Evolutionary conservation across 1,140 invertebrate genomes (phyloP).

Genomic region (Chrysopa pallens): DNA sequence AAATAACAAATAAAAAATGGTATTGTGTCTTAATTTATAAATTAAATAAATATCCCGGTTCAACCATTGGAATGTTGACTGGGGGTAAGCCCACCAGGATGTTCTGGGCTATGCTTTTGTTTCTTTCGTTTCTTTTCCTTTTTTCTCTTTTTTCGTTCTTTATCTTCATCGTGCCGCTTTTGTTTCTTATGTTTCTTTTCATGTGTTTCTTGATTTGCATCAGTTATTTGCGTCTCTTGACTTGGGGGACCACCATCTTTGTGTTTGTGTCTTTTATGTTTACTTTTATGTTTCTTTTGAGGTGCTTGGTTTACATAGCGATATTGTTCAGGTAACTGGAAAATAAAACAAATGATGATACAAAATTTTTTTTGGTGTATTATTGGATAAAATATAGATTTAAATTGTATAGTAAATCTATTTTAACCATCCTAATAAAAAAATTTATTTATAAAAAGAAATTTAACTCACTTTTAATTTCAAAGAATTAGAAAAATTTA

Average conservation of each 20-base stretch:
- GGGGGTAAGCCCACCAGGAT: slow-evolving; percentile 48
- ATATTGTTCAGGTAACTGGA: slow-evolving; percentile 86
- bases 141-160: slow-evolving; percentile 84
- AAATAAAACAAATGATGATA: too few relatives aligned
- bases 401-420: too few relatives aligned
- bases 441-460: too few relatives aligned
- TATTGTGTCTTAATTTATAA: too few relatives aligned
- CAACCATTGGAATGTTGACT: slow-evolving; percentile 47
- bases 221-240: slow-evolving; percentile 44
- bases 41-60: slow-evolving; percentile 15
- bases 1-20: too few relatives aligned
- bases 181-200: slow-evolving; percentile 95
- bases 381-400: too few relatives aligned
- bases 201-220: slow-evolving; percentile 60
- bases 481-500: too few relatives aligned
- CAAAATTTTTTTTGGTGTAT: too few relatives aligned
- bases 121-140: slow-evolving; percentile 92
- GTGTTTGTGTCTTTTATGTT: slow-evolving; percentile 90
- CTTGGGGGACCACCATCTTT: slow-evolving; percentile 59
- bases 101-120: slow-evolving; percentile 82
- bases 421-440: neutral
- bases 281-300: slow-evolving; percentile 82
- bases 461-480: too few relatives aligned
- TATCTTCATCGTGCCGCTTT: slow-evolving; percentile 84
- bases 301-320: slow-evolving; percentile 81